Evolutionary conservation across 2,113 vertebrate genomes (phyloP).

Genomic region (Bucco capensis): DNA sequence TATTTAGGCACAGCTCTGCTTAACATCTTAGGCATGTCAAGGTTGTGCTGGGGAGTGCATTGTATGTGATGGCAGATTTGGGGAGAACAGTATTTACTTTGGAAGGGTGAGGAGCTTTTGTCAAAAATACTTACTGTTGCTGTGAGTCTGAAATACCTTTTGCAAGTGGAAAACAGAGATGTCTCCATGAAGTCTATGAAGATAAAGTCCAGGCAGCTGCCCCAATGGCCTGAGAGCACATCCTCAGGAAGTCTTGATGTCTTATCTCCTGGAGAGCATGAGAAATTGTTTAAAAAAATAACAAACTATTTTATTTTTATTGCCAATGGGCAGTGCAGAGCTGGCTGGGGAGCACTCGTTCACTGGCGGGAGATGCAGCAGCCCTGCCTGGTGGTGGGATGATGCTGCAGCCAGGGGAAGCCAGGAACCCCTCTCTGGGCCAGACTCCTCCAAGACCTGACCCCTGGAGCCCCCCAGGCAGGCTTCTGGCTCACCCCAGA

Average conservation of each 20-base stretch:
- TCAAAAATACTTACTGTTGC: constrained; percentile 71
- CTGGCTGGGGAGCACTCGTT: neutral
- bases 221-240: constrained; percentile 34
- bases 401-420: neutral
- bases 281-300: neutral
- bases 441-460: neutral
- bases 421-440: accelerated
- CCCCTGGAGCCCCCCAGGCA: neutral
- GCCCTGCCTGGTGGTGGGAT: neutral
- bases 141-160: constrained; percentile 73
- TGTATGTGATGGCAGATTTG: neutral
- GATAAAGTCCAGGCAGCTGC: constrained; percentile 63
- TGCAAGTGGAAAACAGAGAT: constrained; percentile 72
- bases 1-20: neutral
- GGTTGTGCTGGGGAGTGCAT: neutral
- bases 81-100: constrained; percentile 68
- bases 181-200: constrained; percentile 68
- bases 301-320: neutral
- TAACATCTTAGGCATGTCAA: accelerated
- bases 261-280: constrained; percentile 60
- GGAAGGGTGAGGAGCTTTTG: constrained; percentile 69
- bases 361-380: neutral
- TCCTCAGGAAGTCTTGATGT: constrained; percentile 72
- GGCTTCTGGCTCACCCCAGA: neutral
- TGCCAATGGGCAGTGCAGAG: neutral